Evolutionary conservation across 2,797 vertebrate species (phyloP), one percentile per base, ranked within the genome.

Genomic region (Amazona finschi): DNA sequence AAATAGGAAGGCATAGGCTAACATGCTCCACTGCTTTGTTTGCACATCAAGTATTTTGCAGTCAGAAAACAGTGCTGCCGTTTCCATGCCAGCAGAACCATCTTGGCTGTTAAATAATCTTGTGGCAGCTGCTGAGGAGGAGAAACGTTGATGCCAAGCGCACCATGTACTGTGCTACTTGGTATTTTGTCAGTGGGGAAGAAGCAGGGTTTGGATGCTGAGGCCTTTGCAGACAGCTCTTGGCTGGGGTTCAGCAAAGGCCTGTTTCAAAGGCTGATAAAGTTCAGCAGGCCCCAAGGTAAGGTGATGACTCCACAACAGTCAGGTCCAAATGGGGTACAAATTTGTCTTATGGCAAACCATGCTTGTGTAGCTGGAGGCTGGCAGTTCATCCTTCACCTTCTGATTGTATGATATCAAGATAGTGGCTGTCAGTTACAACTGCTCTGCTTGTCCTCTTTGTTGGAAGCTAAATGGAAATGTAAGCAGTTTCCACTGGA

Each of bases 341-440:
- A 67, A 25, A 21, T 52, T n/a, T 86, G 28, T 60, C 24, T 53
- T 64, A 20, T 1, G 5, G 17, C 15, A 44, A 49, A 80, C 24
- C 11, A 8, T 39, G 17, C 11, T 20, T 31, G 5, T 22, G 36
- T 44, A n/a, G 12, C 64, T 66, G 46, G 14, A 33, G 24, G 36
- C 41, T 82, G 46, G 19, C 7, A 44, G 6, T 49, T 60, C n/a
- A 50, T 73, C 21, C 43, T 58, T 75, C 57, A 60, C 27, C 33
- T 69, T 74, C 52, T 1, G 1, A 11, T 16, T 46, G 8, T 28
- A 43, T 0, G 1, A 41, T 25, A 15, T 52, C 39, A 36, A 14
- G 50, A 18, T 27, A 53, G 31, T 39, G 53, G 24, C 43, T 67
- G n/a, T 50, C n/a, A 39, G 52, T 70, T 57, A 58, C 44, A 64